Base-by-base conservation (phyloP, 2,113 vertebrate species). In the Megaceryle maxima region DNA sequence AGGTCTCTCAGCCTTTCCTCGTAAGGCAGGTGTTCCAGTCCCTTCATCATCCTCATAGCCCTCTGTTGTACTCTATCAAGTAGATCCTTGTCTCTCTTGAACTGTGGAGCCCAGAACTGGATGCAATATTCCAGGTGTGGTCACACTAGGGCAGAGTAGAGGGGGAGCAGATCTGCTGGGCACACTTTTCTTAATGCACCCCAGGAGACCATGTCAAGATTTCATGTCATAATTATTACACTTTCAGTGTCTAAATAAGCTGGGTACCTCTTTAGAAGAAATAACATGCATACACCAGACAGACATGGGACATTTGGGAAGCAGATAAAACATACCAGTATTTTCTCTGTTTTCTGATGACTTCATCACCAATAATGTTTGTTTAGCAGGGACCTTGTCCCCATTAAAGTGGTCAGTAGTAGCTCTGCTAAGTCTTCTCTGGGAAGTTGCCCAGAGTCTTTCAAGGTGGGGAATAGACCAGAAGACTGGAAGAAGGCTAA, bases 381-480 rank as follows among this genome's bases (percentile, higher is more conserved):
- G 25, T 73, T 82, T 43, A 56, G 35, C 0, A 0, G 22, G n/a
- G 17, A 50, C 13, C 16, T 39, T 43, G 29, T 39, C 13, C 2
- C 1, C 33, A 6, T 8, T 13, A 6, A 10, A 53, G 48, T 0
- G 4, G 24, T 63, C 15, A 9, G 41, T 26, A n/a, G 19, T 37
- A 63, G 60, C 37, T 55, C 55, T 37, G 24, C 3, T 16, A 21
- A 2, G 1, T 21, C 13, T 19, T 63, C n/a, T 70, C 46, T 46
- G 13, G 22, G 26, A 33, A 22, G 35, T 2, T 72, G n/a, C 39
- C 21, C 6, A 2, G 26, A 63, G 37, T 41, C 16, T 3, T 28
- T 25, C 25, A 39, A 16, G 16, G 10, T 18, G 22, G 11, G 20
- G 57, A n/a, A 60, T 21, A 35, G 41, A 28, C 16, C 25, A 63